Base-by-base conservation (phyloP, 2,113 vertebrate genomes). In the Micronycteris hirsuta region DNA sequence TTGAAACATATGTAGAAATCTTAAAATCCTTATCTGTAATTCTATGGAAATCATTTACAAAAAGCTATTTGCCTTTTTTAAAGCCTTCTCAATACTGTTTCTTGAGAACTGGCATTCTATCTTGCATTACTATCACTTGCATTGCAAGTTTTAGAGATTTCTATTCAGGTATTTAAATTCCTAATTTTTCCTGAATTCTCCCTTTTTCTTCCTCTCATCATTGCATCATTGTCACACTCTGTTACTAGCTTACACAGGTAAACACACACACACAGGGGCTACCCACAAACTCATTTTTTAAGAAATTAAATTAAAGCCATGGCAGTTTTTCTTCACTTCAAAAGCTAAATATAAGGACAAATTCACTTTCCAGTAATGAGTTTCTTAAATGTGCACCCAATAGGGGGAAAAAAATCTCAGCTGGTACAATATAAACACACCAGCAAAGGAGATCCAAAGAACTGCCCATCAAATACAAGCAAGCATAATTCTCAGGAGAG, bases 381-480 rank as follows among this genome's bases (percentile, higher is more conserved):
- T 90, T 96, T 93, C 84, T 95, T 84, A 94, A 90, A 86, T 91
- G 58, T 95, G 76, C 16, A 54, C 67, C 97, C 70, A 85, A 82
- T 26, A 36, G 93, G 36, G n/a, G 28, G n/a, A 67, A 95, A 94
- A 43, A 89, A 63, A 71, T 2, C 80, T 96, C 52, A 9, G 3
- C 54, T 65, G 67, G 41, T 92, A 81, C 14, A 83, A 82, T 41
- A 94, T 89, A 97, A 92, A 96, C 91, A 96, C 65, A 91, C 77
- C 81, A 94, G 80, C 52, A 96, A 93, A 90, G 86, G 10, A 92
- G 49, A 96, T 61, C 76, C 95, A 96, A 88, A 96, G 24, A 96
- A 33, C 56, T 95, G 92, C 81, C 97, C 92, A 86, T 92, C 91
- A 94, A 93, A 98, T 96, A 90, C 63, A 96, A 89, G 1, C 43